These are phyloP conservation scores for Valencia hispanica DNA, from an alignment of 2,797 vertebrate species.

Conservation along the genomic window DNA sequence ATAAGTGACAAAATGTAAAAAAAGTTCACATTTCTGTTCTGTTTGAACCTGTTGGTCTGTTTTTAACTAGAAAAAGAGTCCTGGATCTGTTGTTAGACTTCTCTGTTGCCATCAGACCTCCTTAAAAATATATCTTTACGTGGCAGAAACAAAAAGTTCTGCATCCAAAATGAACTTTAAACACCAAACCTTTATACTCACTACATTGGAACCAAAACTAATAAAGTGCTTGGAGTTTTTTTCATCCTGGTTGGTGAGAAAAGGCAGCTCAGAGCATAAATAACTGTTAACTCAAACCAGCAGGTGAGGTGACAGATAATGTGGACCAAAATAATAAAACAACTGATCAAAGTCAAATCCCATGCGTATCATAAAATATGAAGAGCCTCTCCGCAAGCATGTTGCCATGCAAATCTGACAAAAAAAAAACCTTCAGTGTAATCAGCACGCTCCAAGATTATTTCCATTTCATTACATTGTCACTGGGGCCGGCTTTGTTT, in stretches of 20 bases:
- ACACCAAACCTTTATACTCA: neutral
- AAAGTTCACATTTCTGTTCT: too few species aligned
- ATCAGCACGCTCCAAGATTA: slow-evolving; percentile 34
- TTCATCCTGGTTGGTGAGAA: neutral
- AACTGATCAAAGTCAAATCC: neutral
- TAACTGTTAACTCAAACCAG: neutral
- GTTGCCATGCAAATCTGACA: slow-evolving; percentile 15
- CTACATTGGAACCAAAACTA: neutral
- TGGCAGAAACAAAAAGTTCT: neutral
- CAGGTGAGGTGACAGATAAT: neutral
- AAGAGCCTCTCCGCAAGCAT: neutral
- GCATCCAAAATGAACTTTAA: neutral
- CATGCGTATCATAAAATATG: slow-evolving; percentile 2
- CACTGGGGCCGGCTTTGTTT: slow-evolving; percentile 58
- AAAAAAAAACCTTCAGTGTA: slow-evolving; percentile 15
- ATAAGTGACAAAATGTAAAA: neutral
- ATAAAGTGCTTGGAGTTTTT: neutral
- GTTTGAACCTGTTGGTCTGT: neutral
- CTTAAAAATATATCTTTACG: neutral
- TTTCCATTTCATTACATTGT: slow-evolving; percentile 51
- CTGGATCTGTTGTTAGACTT: neutral
- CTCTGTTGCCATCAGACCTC: neutral
- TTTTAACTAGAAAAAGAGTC: neutral
- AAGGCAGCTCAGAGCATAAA: slow-evolving; percentile 6
- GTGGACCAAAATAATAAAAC: slow-evolving; percentile 6